These are phyloP conservation scores for Lepeophtheirus nordmannii DNA, from an alignment of 2,888 invertebrate genomes.

Conservation along the genomic window DNA sequence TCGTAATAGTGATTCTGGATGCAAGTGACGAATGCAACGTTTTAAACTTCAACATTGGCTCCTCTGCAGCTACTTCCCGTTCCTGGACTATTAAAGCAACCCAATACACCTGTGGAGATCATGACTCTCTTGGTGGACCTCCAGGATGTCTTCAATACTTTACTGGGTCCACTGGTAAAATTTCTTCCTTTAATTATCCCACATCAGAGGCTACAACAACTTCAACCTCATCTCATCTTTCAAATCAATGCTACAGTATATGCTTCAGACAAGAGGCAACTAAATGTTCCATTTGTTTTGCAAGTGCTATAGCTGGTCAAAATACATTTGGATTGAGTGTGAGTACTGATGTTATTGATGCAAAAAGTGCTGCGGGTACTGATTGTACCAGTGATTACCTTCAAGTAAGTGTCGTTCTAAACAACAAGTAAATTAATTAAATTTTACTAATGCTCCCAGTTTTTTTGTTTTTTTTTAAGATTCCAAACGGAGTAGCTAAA, in stretches of 20 bases:
- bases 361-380: background rate
- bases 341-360: background rate
- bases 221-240: background rate
- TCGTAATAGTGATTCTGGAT: background rate
- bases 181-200: background rate
- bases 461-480: background rate
- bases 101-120: background rate
- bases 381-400: background rate
- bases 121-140: background rate
- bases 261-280: background rate
- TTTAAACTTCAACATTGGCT: background rate
- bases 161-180: background rate
- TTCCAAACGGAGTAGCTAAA: conserved; percentile 1
- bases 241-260: background rate
- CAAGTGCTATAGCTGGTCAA: background rate
- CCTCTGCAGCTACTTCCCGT: background rate
- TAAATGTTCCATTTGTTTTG: background rate
- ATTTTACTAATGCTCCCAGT: background rate
- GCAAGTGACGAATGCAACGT: background rate
- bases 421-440: background rate
- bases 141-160: conserved; percentile 1
- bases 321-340: background rate
- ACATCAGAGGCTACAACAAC: background rate
- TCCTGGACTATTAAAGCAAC: background rate
- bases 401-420: background rate